phyloP scores from a whole-genome alignment of 2,888 invertebrate species.

The Choreutis nemorana region DNA sequence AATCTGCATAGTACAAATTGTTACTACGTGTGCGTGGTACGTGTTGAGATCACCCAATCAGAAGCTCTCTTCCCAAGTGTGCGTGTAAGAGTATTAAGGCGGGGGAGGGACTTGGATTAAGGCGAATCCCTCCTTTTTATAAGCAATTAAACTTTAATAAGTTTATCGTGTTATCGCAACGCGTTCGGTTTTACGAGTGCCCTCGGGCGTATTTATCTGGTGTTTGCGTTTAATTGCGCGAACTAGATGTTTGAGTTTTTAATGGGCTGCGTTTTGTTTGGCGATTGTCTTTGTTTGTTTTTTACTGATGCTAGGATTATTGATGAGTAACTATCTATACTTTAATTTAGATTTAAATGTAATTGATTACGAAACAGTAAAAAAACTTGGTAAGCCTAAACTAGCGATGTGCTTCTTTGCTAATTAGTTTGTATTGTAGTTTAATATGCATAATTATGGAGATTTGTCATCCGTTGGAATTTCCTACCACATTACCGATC shows the following conservation, averaged over 20 bases:
- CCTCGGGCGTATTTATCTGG: slow-evolving; percentile 5
- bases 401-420: too few relatives aligned
- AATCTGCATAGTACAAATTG: slow-evolving; percentile 36
- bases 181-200: slow-evolving; percentile 16
- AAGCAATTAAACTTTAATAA: slow-evolving; percentile 31
- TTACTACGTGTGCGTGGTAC: slow-evolving; percentile 19
- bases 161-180: slow-evolving; percentile 22
- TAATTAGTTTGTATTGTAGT: too few relatives aligned
- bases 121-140: slow-evolving; percentile 16
- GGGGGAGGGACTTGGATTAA: slow-evolving; percentile 18
- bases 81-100: slow-evolving; percentile 12
- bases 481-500: too few relatives aligned
- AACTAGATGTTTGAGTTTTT: slow-evolving; percentile 3
- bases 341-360: too few relatives aligned
- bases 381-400: too few relatives aligned
- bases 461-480: too few relatives aligned
- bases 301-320: too few relatives aligned
- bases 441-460: too few relatives aligned
- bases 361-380: too few relatives aligned
- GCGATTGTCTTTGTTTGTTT: too few relatives aligned
- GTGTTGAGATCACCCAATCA: slow-evolving; percentile 20
- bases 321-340: too few relatives aligned
- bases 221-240: slow-evolving; percentile 5
- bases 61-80: slow-evolving; percentile 17
- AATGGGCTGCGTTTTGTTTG: background rate